These are phyloP conservation scores for Oxyura jamaicensis DNA, from an alignment of 2,113 vertebrate genomes.

Conservation along the genomic window DNA sequence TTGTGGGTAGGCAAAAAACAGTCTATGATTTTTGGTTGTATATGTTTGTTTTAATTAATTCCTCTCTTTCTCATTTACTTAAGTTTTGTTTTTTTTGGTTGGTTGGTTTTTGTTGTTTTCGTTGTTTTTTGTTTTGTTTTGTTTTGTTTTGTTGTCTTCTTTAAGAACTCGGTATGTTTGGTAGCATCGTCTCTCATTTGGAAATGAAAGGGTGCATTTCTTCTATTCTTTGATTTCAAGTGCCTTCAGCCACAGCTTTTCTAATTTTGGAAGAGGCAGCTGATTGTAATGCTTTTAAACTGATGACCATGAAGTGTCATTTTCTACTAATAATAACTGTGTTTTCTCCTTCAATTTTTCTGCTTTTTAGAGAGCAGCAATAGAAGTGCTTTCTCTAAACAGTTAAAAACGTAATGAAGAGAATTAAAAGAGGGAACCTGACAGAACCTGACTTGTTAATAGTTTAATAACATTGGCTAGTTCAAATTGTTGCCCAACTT, in stretches of 20 bases:
- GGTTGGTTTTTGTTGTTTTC: too few relatives aligned
- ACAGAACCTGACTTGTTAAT: background rate
- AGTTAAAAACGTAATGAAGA: constrained; percentile 41
- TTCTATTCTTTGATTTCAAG: constrained; percentile 64
- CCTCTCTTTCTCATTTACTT: background rate
- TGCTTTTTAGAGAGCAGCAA: constrained; percentile 15
- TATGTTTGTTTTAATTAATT: constrained; percentile 2
- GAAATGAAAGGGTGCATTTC: constrained; percentile 45
- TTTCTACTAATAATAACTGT: constrained; percentile 53
- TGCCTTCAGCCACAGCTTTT: constrained; percentile 40
- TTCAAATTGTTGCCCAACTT: constrained; percentile 17
- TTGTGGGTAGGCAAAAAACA: background rate
- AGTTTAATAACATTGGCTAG: background rate
- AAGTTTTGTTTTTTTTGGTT: constrained; percentile 20
- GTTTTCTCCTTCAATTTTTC: constrained; percentile 50
- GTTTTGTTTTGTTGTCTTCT: constrained; percentile 19
- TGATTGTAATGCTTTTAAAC: constrained; percentile 74
- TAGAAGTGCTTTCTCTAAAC: constrained; percentile 9
- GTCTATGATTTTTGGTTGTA: background rate
- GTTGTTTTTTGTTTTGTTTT: too few relatives aligned
- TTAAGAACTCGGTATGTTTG: constrained; percentile 35
- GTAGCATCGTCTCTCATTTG: constrained; percentile 39
- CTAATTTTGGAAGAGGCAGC: constrained; percentile 44
- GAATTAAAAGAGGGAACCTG: background rate
- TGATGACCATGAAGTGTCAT: constrained; percentile 62